phyloP scores from a whole-genome alignment of 2,797 vertebrate genomes.

The Gymnoscopelus microlampas region DNA sequence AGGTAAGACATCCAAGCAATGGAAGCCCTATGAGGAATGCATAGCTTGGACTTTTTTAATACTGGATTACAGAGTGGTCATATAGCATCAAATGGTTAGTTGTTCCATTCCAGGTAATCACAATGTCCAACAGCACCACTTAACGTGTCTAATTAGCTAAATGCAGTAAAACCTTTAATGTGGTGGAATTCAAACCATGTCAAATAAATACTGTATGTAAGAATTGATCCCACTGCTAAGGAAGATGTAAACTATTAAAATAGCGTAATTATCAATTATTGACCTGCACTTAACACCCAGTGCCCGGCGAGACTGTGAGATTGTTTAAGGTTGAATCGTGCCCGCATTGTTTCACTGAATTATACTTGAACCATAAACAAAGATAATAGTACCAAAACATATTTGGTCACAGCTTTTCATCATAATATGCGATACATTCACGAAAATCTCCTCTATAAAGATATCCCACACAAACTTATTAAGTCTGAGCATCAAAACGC shows the following conservation, averaged over 20 bases:
- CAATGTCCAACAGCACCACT: no score
- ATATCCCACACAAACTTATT: not conserved
- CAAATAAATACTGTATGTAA: no score
- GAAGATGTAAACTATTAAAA: not conserved
- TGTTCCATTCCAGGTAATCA: no score
- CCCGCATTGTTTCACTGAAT: no score
- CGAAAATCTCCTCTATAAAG: conserved; percentile 8
- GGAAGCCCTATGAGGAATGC: not conserved
- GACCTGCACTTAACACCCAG: conserved; percentile 1
- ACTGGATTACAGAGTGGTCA: no score
- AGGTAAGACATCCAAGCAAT: not conserved
- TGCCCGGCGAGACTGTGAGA: no score
- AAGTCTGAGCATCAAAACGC: not conserved
- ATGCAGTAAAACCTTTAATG: no score
- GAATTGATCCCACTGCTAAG: not conserved
- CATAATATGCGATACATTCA: not conserved
- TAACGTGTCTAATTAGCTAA: no score
- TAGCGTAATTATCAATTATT: not conserved
- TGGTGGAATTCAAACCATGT: no score
- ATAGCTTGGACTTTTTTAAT: not conserved
- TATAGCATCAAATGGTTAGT: no score
- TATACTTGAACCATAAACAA: no score
- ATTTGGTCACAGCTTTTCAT: not conserved
- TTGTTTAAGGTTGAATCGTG: no score
- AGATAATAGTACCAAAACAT: not conserved